Conservation (phyloP, 2,888 invertebrate species). For the Metallyticus violacea region DNA sequence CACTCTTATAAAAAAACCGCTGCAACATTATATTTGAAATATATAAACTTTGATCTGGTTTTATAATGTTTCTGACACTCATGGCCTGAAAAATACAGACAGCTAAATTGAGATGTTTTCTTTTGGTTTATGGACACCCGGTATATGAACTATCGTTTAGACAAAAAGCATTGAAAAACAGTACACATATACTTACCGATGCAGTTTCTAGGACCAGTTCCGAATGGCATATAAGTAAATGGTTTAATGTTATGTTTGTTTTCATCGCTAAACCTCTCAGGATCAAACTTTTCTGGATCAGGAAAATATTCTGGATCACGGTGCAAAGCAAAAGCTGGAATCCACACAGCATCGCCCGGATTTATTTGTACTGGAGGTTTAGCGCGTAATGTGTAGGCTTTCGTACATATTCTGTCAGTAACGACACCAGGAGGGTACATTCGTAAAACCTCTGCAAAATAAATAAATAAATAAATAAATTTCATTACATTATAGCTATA, state of each 20-base stretch:
- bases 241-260: slow-evolving; percentile 9
- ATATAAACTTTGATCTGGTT: too few relatives aligned
- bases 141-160: too few relatives aligned
- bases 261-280: slow-evolving; percentile 38
- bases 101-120: too few relatives aligned
- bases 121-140: too few relatives aligned
- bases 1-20: too few relatives aligned
- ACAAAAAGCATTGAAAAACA: too few relatives aligned
- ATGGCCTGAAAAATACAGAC: too few relatives aligned
- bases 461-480: too few relatives aligned
- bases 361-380: neutral
- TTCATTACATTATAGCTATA: too few relatives aligned
- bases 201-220: slow-evolving; percentile 60
- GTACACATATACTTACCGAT: slow-evolving; percentile 52
- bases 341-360: slow-evolving; percentile 36
- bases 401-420: slow-evolving; percentile 52
- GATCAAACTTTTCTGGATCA: slow-evolving; percentile 43
- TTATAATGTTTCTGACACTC: too few relatives aligned
- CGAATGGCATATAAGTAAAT: slow-evolving; percentile 53
- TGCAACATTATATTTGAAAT: too few relatives aligned
- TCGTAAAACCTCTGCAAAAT: slow-evolving; percentile 50
- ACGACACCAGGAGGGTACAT: slow-evolving; percentile 51
- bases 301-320: slow-evolving; percentile 17
- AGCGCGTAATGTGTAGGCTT: slow-evolving; percentile 46
- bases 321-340: slow-evolving; percentile 18